Evolutionary conservation across 2,113 vertebrate genomes (phyloP).

Genomic region (Cinclus cinclus): DNA sequence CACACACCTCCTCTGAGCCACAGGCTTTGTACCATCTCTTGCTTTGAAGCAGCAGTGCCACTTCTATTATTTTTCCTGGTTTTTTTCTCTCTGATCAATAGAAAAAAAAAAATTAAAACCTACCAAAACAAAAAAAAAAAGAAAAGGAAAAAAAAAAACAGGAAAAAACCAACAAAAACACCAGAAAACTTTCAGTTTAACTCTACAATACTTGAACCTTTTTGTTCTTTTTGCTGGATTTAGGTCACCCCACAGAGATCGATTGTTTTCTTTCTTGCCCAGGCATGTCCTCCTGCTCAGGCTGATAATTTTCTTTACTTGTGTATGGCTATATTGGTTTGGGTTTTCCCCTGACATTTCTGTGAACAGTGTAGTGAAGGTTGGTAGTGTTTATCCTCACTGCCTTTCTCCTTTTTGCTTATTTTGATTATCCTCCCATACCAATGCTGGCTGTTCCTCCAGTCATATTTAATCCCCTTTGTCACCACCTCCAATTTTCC

Average conservation of each 20-base stretch:
- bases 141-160: background rate
- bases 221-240: conserved; percentile 1
- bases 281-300: conserved; percentile 18
- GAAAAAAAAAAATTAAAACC: background rate
- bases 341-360: conserved; percentile 35
- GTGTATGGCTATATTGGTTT: background rate
- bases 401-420: background rate
- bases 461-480: background rate
- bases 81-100: background rate
- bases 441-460: background rate
- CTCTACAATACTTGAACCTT: background rate
- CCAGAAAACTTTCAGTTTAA: background rate
- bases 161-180: background rate
- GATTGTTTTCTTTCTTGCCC: background rate
- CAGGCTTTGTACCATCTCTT: background rate
- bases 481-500: background rate
- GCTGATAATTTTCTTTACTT: conserved; percentile 30
- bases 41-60: background rate
- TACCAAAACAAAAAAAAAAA: background rate
- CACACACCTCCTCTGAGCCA: background rate
- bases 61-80: background rate
- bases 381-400: background rate
- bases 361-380: background rate
- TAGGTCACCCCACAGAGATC: background rate
- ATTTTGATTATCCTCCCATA: background rate